These are phyloP conservation scores for Pholis gunnellus DNA, from an alignment of 2,113 vertebrate genomes.

Conservation along the genomic window DNA sequence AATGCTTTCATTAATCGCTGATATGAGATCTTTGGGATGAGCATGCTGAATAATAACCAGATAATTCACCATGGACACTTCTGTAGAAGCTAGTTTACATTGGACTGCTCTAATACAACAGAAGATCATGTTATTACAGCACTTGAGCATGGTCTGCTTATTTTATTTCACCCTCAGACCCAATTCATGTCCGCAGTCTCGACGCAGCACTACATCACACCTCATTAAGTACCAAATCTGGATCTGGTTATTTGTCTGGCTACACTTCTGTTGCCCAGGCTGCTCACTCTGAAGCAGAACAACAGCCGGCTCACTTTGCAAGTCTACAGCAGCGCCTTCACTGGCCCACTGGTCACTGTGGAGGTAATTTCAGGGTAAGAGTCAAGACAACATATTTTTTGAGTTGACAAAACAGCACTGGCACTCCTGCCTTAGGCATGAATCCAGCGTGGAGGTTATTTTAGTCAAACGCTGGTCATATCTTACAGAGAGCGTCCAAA, in stretches of 20 bases:
- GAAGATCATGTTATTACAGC: conserved; percentile 44
- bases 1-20: conserved; percentile 29
- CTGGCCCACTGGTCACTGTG: conserved; percentile 3
- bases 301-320: conserved; percentile 32
- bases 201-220: conserved; percentile 49
- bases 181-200: conserved; percentile 34
- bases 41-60: conserved; percentile 41
- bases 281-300: conserved; percentile 33
- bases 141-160: conserved; percentile 50
- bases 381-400: conserved; percentile 22
- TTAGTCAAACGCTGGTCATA: conserved; percentile 13
- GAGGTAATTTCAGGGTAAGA: conserved; percentile 56
- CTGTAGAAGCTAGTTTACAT: conserved; percentile 9
- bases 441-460: conserved; percentile 12
- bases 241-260: conserved; percentile 48
- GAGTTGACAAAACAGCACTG: conserved; percentile 3
- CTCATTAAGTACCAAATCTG: conserved; percentile 66
- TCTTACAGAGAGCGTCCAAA: conserved; percentile 10
- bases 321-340: conserved; percentile 5
- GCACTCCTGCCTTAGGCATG: background rate
- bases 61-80: conserved; percentile 27
- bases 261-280: conserved; percentile 20
- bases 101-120: conserved; percentile 16
- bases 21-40: conserved; percentile 28
- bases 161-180: conserved; percentile 56